Evolutionary conservation across 1,140 invertebrate species (phyloP).

Genomic region (Mercenaria mercenaria): DNA sequence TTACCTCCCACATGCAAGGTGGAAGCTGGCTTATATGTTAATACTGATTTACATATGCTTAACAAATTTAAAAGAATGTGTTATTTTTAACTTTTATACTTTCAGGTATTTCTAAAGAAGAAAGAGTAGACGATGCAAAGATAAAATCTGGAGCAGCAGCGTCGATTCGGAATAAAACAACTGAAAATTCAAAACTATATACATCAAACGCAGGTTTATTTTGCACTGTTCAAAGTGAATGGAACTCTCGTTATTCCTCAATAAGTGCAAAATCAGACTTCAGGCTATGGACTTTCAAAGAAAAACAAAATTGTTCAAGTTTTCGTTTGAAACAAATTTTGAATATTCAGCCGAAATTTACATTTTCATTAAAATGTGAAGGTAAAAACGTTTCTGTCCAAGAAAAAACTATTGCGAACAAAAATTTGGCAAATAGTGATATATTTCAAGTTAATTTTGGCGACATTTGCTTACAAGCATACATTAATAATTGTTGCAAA

Average conservation of each 20-base stretch:
- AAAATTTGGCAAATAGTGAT: background rate
- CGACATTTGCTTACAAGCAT: background rate
- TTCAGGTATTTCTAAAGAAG: no score
- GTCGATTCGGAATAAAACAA: no score
- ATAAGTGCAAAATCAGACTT: background rate
- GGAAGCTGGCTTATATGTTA: no score
- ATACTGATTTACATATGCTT: no score
- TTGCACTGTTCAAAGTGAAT: background rate
- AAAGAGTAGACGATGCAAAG: no score
- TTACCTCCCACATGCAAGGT: no score
- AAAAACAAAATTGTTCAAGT: background rate
- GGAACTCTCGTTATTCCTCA: background rate
- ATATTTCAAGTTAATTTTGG: background rate
- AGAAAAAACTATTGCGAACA: background rate
- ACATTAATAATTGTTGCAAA: background rate
- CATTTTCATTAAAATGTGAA: background rate
- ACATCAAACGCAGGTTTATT: background rate
- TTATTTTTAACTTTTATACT: no score
- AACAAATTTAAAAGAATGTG: no score
- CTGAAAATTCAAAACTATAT: no score
- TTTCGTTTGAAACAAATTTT: no score
- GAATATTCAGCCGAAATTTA: background rate
- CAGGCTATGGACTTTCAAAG: background rate
- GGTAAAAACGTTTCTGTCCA: background rate
- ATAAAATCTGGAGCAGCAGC: no score